A percentile compares a stretch with the other conserved stretches of the same genome.
These are phyloP conservation scores for Rhopalosiphum padi DNA, from an alignment of 1,140 invertebrate genomes.

Conservation along the genomic window DNA sequence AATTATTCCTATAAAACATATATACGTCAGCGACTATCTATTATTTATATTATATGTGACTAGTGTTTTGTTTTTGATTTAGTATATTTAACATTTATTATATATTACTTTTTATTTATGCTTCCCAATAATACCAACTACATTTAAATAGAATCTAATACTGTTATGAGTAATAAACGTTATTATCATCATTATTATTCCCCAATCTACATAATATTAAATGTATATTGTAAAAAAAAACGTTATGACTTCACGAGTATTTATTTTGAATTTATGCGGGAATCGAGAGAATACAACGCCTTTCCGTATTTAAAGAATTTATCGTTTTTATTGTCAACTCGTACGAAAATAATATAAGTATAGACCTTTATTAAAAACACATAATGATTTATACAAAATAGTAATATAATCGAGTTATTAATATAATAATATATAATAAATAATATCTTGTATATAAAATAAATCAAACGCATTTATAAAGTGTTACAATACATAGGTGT, in stretches of 20 bases:
- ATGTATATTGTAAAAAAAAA: background rate
- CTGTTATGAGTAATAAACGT: background rate
- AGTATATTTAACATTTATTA: background rate
- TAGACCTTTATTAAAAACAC: background rate
- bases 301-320: background rate
- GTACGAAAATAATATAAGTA: background rate
- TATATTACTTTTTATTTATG: background rate
- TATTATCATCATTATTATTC: background rate
- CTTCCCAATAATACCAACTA: background rate
- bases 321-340: background rate
- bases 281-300: background rate
- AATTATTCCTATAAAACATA: constrained; percentile 30
- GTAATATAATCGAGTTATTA: background rate
- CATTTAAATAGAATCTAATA: background rate
- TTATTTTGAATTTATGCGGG: background rate
- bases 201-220: background rate
- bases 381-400: background rate
- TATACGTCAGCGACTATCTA: background rate
- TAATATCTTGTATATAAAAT: background rate
- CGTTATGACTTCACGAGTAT: background rate
- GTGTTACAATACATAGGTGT: background rate
- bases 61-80: background rate
- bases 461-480: constrained; percentile 9
- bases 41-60: background rate
- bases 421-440: background rate